phyloP scores from a whole-genome alignment of 2,888 invertebrate species.

The Rhingia campestris region DNA sequence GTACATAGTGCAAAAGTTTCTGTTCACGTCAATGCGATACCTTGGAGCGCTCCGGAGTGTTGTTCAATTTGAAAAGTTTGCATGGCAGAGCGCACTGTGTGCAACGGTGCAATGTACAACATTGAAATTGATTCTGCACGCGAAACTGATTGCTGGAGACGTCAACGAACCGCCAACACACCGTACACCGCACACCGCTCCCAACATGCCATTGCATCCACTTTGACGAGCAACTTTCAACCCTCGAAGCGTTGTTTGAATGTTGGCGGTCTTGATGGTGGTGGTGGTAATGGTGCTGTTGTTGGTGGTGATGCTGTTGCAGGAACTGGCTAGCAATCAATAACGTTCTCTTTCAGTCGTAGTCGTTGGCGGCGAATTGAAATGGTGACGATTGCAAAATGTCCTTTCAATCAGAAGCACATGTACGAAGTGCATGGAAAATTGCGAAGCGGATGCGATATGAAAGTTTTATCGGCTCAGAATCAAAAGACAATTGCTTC shows the following conservation, averaged over 20 bases:
- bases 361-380: not conserved
- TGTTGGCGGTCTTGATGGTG: constrained; percentile 2
- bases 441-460: constrained; percentile 50
- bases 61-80: constrained; percentile 68
- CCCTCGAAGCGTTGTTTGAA: constrained; percentile 39
- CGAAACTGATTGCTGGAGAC: constrained; percentile 67
- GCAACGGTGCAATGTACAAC: constrained; percentile 45
- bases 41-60: constrained; percentile 43
- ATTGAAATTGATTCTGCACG: constrained; percentile 69
- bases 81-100: constrained; percentile 14
- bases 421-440: constrained; percentile 7
- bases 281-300: not conserved
- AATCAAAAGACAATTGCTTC: constrained; percentile 66
- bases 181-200: not conserved
- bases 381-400: constrained; percentile 35
- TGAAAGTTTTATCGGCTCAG: constrained; percentile 66
- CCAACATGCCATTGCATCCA: not conserved
- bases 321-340: constrained; percentile 56
- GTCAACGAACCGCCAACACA: constrained; percentile 59
- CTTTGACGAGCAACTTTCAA: constrained; percentile 43
- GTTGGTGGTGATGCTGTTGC: constrained; percentile 33
- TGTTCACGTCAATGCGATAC: constrained; percentile 49
- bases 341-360: constrained; percentile 40
- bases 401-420: constrained; percentile 41
- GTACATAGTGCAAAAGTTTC: constrained; percentile 49